Base-by-base conservation (phyloP, 2,888 invertebrate genomes). In the Campopleginae sp. region DNA sequence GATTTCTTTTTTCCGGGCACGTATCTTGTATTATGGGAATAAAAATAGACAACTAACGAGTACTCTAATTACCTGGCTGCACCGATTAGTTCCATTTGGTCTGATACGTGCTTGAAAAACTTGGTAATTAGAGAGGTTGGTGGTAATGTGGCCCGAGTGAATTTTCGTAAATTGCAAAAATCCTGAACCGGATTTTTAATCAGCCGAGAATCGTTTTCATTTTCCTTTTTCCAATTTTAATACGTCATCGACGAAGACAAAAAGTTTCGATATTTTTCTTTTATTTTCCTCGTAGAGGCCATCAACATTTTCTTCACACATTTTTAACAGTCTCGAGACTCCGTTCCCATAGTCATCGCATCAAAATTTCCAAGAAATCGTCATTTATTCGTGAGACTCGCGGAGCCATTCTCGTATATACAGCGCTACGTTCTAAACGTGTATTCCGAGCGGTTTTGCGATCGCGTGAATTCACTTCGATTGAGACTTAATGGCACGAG, bases 401-500 rank as follows among this genome's bases (percentile, higher is more conserved):
- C 68, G 17, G 23, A 19, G 44, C 44, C 31, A 14, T 68, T 54
- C 38, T 17, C 19, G 61, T 17, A 42, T 23, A n/a, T 17, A 58
- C 42, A 14, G 14, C 27, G n/a, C 23, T 31, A 44, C 31, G 42
- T 42, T n/a, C 46, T 48, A 27, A 27, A 14, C 0, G 17, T 44
- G 44, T 71, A n/a, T 48, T n/a, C 8, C 42, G 23, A 65, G 51
- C 27, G 42, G 33, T 31, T 42, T 8, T 17, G 19, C 48, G 76
- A 71, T 71, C 77, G 72, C 66, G 54, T 44, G 78, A 78, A 78
- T 58, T 38, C 82, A 66, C 54, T 78, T 78, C 82, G 82, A 82
- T 78, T 66, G 78, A 82, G 72, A 66, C 77, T 72, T 54, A 78
- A 68, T 72, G 72, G 65, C 77, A 78, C 72, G 78, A 78, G 78